Evolutionary conservation across 2,888 invertebrate genomes (phyloP), one percentile per base, ranked within the genome.

Genomic region (Sepiola atlantica): DNA sequence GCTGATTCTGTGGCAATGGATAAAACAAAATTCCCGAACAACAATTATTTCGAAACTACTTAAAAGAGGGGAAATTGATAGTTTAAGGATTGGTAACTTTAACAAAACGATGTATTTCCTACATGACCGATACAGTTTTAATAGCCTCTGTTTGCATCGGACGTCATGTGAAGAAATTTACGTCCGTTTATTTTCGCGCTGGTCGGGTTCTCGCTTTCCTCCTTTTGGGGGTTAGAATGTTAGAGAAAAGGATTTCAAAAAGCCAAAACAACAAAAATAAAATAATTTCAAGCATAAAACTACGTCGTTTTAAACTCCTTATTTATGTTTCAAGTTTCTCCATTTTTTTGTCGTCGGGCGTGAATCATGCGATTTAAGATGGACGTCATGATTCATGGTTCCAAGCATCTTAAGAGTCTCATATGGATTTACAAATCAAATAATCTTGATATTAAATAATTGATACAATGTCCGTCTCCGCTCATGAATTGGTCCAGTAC

Each of bases 141-240:
- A 77, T 77, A 14, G 32, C 77, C n/a, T 77, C n/a, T 77, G n/a
- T 77, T 77, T n/a, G n/a, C n/a, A 14, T 77, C 32, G 32, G 77
- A 77, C 77, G 32, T 77, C 32, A 77, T 77, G 77, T 77, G 77
- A 77, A 77, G 77, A 77, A n/a, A n/a, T 77, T 77, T 77, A 77
- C 77, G 77, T 32, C 77, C 32, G 32, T 77, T 4, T 18, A n/a
- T 77, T 32, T n/a, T 32, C n/a, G 77, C 45, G 77, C n/a, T 2
- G 77, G 32, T 32, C n/a, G 14, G 18, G 77, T 16, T 45, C 12
- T n/a, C 14, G 4, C 77, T 12, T 45, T 77, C n/a, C 77, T 77
- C 32, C 16, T 77, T 61, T n/a, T 77, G 16, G 8, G 45, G 45
- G 10, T 28, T 77, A n/a, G 10, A 8, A n/a, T 77, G 14, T 12